A percentile compares a stretch with the other conserved stretches of the same genome.
Evolutionary conservation across 2,797 vertebrate species (phyloP).

Genomic region (Cossypha heuglini): DNA sequence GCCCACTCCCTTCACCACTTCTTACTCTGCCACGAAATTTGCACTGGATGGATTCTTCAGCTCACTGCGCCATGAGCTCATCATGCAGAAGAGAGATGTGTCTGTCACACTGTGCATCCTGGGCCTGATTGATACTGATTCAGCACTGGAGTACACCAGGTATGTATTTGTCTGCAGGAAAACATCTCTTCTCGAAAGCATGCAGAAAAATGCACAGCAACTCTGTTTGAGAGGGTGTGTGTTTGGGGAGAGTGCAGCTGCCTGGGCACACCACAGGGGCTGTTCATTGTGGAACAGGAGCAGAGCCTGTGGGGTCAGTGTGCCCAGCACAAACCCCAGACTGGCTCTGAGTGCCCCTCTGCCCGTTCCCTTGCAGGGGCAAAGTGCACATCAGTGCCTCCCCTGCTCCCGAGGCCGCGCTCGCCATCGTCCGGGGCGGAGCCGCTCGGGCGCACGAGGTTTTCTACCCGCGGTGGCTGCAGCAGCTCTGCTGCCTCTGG

Average conservation of each 20-base stretch:
- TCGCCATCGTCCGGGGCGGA: slow-evolving; percentile 81
- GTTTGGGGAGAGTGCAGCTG: not conserved
- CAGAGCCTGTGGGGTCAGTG: not conserved
- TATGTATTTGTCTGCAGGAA: slow-evolving; percentile 22
- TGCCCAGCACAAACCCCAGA: not conserved
- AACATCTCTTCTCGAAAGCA: not conserved
- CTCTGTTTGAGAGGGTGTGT: not conserved
- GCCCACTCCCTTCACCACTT: slow-evolving; percentile 75
- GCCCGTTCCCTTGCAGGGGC: slow-evolving; percentile 53
- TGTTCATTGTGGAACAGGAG: not conserved
- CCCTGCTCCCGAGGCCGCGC: slow-evolving; percentile 81
- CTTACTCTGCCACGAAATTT: slow-evolving; percentile 84
- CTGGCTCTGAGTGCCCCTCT: not conserved
- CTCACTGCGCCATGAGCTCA: slow-evolving; percentile 80
- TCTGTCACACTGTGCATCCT: slow-evolving; percentile 83
- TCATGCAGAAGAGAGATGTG: slow-evolving; percentile 80
- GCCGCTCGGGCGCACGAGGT: slow-evolving; percentile 70
- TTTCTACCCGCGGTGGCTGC: slow-evolving; percentile 82
- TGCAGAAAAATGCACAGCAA: not conserved
- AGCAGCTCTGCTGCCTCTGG: slow-evolving; percentile 42
- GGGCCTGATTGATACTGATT: slow-evolving; percentile 82
- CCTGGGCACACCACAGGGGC: accelerated
- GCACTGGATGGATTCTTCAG: slow-evolving; percentile 88
- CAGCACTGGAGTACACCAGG: slow-evolving; percentile 79
- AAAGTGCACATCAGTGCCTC: slow-evolving; percentile 56